phyloP scores from a whole-genome alignment of 2,797 vertebrate genomes.

The Oreochromis mossambicus region DNA sequence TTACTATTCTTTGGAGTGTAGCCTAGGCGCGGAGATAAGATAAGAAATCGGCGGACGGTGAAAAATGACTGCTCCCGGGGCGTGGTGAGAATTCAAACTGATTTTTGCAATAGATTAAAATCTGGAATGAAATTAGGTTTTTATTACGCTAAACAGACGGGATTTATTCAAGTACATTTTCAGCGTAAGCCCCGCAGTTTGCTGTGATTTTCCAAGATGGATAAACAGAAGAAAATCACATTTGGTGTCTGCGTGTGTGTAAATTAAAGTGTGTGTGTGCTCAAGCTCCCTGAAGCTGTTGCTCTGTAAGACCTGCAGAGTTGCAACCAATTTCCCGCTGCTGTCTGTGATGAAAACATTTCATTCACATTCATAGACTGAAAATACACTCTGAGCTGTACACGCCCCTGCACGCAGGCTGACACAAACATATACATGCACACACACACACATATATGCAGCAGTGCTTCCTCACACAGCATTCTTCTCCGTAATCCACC shows the following conservation, averaged over 20 bases:
- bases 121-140: neutral
- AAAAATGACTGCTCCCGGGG: neutral
- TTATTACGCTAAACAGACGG: neutral
- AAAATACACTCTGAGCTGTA: neutral
- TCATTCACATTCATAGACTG: conserved; percentile 24
- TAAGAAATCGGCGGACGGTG: conserved; percentile 3
- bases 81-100: neutral
- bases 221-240: neutral
- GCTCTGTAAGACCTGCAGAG: conserved; percentile 23
- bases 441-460: neutral
- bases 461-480: conserved; percentile 3
- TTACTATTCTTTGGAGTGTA: neutral
- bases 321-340: conserved; percentile 18
- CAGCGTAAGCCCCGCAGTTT: neutral
- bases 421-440: neutral
- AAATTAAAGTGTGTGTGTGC: neutral
- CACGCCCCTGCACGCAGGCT: neutral
- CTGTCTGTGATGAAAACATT: conserved; percentile 27
- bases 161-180: neutral
- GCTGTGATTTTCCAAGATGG: neutral
- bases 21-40: neutral
- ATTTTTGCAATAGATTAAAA: neutral
- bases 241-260: neutral
- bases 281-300: neutral
- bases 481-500: conserved; percentile 54